Percentiles rank a stretch among this genome's conserved stretches.
Evolutionary conservation across 2,888 invertebrate genomes (phyloP).

Genomic region (Fabriciana adippe): DNA sequence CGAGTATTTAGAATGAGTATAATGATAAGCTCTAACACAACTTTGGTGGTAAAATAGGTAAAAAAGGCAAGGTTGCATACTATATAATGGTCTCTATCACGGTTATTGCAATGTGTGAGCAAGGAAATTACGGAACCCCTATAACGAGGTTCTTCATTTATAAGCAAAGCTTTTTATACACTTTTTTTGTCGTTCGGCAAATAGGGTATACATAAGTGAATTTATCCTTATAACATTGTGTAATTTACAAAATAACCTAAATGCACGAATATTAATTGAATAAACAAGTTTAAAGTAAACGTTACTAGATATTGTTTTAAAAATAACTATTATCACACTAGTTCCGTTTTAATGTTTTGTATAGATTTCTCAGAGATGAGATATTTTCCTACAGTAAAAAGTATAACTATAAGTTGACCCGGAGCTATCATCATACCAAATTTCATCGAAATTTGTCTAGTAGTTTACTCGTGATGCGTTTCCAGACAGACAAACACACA

Average conservation of each 20-base stretch:
- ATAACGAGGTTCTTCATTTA: conserved; percentile 29
- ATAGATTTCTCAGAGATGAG: no score
- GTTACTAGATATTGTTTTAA: no score
- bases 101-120: conserved; percentile 27
- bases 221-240: conserved; percentile 4
- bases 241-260: neutral
- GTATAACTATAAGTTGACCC: no score
- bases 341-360: no score
- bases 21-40: neutral
- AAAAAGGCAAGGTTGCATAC: conserved; percentile 25
- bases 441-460: no score
- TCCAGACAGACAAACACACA: no score
- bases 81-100: conserved; percentile 20
- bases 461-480: no score
- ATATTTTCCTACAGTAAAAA: no score
- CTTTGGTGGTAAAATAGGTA: conserved; percentile 3
- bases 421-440: no score
- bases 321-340: no score
- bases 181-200: conserved; percentile 19
- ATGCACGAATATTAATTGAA: neutral
- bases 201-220: conserved; percentile 14
- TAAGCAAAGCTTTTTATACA: conserved; percentile 22
- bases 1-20: neutral
- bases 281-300: neutral
- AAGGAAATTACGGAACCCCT: conserved; percentile 26